Base-by-base conservation (phyloP, 2,888 invertebrate genomes). In the Pogonocherus hispidulus region DNA sequence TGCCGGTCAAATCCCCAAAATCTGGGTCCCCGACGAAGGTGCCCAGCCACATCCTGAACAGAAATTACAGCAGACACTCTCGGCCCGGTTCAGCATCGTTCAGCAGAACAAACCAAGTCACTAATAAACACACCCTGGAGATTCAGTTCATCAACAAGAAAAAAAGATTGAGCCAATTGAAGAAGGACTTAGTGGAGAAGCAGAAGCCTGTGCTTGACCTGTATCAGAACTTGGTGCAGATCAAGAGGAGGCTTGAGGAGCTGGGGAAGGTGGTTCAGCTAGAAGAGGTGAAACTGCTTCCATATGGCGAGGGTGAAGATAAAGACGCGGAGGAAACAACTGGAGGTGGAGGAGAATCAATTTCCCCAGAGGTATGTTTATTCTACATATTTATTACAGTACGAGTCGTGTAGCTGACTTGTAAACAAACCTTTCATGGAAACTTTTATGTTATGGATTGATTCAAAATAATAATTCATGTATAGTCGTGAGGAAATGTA, bases 71-170 rank as follows among this genome's bases (percentile, higher is more conserved):
- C 49, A 65, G 56, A 56, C 23, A 63, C 20, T 23, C 66, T 11
- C 65, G 62, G 41, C 63, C 75, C 8, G 71, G 65, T 49, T 70
- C 73, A 0, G 49, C 69, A 16, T 47, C 74, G 0, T 18, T 66
- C 14, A 70, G 54, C 51, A 63, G 70, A 9, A 49, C 69, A 1
- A 69, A 37, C 27, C 59, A 63, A 35, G 64, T 66, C 2, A 62
- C 67, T 14, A 80, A 78, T 69, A 80, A 78, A 60, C 80, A 81
- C 60, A 79, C 80, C 6, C 66, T 84, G 11, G 85, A 85, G 71
- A 75, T 81, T 16, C 84, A 84, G 69, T 85, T 84, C 68, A 63
- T 80, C 14, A 80, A 79, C 66, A 85, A 84, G 70, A 84, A 83
- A 70, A 83, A 82, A 69, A 76, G 80, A n/a, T 73, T 83, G 32